A percentile compares a stretch with the other conserved stretches of the same genome.
Evolutionary conservation across 2,113 vertebrate genomes (phyloP).

Genomic region (Baryphthengus martii): DNA sequence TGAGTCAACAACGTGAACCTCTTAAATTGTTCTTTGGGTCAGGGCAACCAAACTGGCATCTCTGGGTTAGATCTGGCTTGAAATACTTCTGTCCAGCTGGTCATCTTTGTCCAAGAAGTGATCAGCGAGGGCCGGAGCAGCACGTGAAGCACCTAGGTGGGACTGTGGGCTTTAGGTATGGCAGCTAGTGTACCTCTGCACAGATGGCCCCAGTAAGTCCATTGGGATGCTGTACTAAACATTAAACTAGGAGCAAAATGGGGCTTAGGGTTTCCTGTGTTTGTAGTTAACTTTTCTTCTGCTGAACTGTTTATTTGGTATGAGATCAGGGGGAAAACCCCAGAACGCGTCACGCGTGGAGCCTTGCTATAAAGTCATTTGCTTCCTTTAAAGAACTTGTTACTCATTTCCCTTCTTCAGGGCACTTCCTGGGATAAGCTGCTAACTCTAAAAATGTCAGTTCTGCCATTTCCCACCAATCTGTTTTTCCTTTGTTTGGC

Average conservation of each 20-base stretch:
- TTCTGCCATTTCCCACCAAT: constrained; percentile 37
- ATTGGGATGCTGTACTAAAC: background rate
- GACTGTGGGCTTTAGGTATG: background rate
- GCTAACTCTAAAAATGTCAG: constrained; percentile 60
- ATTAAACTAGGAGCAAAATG: background rate
- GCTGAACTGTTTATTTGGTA: constrained; percentile 26
- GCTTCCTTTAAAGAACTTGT: constrained; percentile 49
- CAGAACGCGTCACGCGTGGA: background rate
- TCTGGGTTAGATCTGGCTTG: background rate
- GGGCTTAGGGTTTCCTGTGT: background rate
- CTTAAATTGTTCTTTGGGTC: background rate
- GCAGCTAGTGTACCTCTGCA: background rate
- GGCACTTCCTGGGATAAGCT: constrained; percentile 53
- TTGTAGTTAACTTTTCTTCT: background rate
- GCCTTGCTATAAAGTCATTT: constrained; percentile 19
- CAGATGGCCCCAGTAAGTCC: too few relatives aligned
- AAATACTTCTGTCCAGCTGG: background rate
- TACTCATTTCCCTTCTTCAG: constrained; percentile 62
- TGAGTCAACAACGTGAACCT: background rate
- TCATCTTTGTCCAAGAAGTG: background rate
- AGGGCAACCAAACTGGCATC: background rate
- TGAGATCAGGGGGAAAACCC: background rate
- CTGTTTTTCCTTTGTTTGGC: constrained; percentile 20
- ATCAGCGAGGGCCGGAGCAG: background rate
- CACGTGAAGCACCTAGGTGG: background rate